Conservation (phyloP, 2,113 vertebrate species). For the Paramormyrops kingsleyae region DNA sequence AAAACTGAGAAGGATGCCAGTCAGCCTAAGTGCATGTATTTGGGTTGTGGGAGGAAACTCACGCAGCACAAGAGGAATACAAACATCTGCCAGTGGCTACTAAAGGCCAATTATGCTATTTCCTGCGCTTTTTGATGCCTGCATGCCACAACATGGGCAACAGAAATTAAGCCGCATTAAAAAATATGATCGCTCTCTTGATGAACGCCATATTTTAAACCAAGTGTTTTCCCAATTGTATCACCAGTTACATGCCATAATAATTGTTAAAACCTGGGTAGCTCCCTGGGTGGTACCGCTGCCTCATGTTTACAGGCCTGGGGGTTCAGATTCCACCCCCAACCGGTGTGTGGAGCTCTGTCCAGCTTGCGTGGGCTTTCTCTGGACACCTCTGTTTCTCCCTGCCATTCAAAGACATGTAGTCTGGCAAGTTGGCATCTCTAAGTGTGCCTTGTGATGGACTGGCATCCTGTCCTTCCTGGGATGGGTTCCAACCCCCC, state of each 20-base stretch:
- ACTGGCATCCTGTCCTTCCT: conserved; percentile 4
- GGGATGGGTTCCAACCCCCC: background rate
- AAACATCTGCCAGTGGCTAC: background rate
- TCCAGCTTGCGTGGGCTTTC: background rate
- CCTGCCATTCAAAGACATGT: background rate
- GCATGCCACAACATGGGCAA: background rate
- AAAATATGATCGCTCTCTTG: background rate
- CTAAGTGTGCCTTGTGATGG: background rate
- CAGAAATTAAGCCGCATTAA: background rate
- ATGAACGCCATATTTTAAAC: background rate
- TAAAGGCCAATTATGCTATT: background rate
- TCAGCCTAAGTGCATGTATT: background rate
- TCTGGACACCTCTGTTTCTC: background rate
- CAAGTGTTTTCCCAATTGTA: background rate
- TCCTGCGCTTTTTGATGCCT: background rate
- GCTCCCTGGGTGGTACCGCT: background rate
- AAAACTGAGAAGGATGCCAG: background rate
- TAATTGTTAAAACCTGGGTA: background rate
- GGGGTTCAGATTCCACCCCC: background rate
- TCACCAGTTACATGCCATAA: background rate
- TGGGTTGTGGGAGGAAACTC: background rate
- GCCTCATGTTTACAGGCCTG: background rate
- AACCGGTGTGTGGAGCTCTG: background rate
- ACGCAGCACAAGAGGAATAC: background rate
- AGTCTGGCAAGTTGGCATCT: background rate